Percentiles rank a stretch among this genome's conserved stretches.
phyloP scores from a whole-genome alignment of 1,140 invertebrate genomes.

The Drosophila nigrodunni region DNA sequence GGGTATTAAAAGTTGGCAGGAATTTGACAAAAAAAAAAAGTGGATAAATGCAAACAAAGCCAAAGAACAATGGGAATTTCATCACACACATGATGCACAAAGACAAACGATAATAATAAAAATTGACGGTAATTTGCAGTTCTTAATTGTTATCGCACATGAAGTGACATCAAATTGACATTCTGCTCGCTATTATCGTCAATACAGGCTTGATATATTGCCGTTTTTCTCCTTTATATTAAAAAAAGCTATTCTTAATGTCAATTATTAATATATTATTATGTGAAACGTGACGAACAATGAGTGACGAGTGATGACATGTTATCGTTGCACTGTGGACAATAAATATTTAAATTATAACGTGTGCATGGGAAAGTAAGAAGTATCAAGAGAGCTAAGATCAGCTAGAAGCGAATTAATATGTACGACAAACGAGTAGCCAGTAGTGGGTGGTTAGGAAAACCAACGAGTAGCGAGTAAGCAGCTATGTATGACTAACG shows the following conservation, averaged over 20 bases:
- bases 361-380: background rate
- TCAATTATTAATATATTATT: background rate
- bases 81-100: background rate
- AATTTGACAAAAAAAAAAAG: conserved; percentile 14
- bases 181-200: conserved; percentile 13
- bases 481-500: no score
- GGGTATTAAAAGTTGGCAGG: background rate
- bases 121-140: conserved; percentile 66
- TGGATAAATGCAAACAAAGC: conserved; percentile 11
- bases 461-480: background rate
- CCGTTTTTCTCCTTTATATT: background rate
- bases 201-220: background rate
- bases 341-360: no score
- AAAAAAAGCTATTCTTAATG: no score
- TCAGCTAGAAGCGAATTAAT: no score
- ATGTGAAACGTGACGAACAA: background rate
- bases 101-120: conserved; percentile 45
- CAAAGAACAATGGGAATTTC: conserved; percentile 17
- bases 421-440: background rate
- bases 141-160: conserved; percentile 56
- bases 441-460: no score
- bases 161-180: conserved; percentile 34
- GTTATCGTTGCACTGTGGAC: background rate
- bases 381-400: no score
- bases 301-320: background rate